Evolutionary conservation across 2,113 vertebrate genomes (phyloP).

Genomic region (Rhynchopsitta pachyrhyncha): DNA sequence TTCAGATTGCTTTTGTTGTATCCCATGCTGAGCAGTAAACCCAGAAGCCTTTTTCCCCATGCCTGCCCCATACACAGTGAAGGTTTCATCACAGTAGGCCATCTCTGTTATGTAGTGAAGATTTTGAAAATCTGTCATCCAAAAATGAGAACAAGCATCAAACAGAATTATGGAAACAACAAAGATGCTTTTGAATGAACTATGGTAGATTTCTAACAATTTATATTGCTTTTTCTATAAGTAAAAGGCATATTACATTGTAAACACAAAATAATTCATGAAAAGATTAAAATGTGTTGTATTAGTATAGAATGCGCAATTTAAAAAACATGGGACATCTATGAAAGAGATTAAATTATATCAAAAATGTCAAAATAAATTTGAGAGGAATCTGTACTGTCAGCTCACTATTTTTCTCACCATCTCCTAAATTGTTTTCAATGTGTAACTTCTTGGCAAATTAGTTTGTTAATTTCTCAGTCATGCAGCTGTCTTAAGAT

Average conservation of each 20-base stretch:
- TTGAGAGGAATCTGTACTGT: neutral
- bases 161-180: slow-evolving; percentile 10
- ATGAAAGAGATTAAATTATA: neutral
- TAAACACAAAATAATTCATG: neutral
- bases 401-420: neutral
- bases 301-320: neutral
- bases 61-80: neutral
- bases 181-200: neutral
- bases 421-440: neutral
- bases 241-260: neutral
- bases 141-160: slow-evolving; percentile 35
- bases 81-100: neutral
- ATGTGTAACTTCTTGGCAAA: neutral
- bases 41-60: neutral
- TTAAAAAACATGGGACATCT: neutral
- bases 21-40: neutral
- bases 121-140: neutral
- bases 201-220: neutral
- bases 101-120: neutral
- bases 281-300: neutral
- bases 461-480: neutral
- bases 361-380: neutral
- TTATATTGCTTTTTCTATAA: neutral
- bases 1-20: neutral
- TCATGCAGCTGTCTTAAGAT: neutral